Base-by-base conservation (phyloP, 2,888 invertebrate genomes). In the Agriotes lineatus region DNA sequence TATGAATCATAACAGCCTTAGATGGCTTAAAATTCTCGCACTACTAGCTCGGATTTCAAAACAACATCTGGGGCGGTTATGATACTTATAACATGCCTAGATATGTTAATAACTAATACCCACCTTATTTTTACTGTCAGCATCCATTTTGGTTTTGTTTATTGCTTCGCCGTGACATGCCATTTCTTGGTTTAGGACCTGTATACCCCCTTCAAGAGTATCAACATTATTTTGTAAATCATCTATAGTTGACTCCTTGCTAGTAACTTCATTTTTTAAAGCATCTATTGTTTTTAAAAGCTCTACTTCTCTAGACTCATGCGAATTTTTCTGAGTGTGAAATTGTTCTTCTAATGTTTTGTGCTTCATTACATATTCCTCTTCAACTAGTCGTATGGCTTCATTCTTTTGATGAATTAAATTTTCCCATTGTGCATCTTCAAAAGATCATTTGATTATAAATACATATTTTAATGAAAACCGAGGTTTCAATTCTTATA, bases 381-480 rank as follows among this genome's bases (percentile, higher is more conserved):
- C 83, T 83, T 90, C 90, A 82, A 90, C 87, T 45, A 88, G 81
- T 61, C 87, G 82, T 9, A 90, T 84, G 42, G 90, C 89, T 74
- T 84, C 87, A 78, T 88, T 89, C 77, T 90, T 90, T 80, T 90
- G 90, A 56, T 85, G 83, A 81, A 88, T 88, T 72, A 90, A 87
- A 74, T 87, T 87, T 68, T 89, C 88, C 89, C 90, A 90, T 81
- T 90, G 90, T 2, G 88, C 86, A 74, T 90, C 90, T 90, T 82
- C 35, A 71, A 83, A 80, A 63, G 1, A 48, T 12, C 1, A 22
- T 19, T 25, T 25, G 25, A 25, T 5, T 3, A 25, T 25, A 5
- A 25, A 25, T 25, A 25, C n/a, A n/a, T n/a, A n/a, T n/a, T n/a
- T n/a, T n/a, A n/a, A n/a, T n/a, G n/a, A n/a, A n/a, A n/a, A n/a